phyloP scores from a whole-genome alignment of 2,113 vertebrate genomes.

The Agelaius phoeniceus region DNA sequence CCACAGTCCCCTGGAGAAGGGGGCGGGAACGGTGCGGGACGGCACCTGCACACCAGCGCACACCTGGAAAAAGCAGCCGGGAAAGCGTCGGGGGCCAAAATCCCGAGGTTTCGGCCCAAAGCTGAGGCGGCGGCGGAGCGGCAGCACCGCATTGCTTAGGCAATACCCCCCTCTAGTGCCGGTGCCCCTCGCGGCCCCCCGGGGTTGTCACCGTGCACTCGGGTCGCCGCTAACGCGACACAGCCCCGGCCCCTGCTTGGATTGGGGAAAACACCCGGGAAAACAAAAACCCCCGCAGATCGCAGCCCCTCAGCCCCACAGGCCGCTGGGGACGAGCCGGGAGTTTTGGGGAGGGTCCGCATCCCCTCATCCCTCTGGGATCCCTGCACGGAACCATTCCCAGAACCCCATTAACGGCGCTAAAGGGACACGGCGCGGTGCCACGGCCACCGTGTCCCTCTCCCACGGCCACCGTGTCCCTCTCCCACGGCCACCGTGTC shows the following conservation, averaged over 20 bases:
- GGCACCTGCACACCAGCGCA: not conserved
- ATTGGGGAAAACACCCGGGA: fast-evolving
- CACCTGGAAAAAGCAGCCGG: not conserved
- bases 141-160: constrained; percentile 9
- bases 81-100: not conserved
- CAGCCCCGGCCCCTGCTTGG: fast-evolving
- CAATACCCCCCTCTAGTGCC: constrained; percentile 58
- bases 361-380: not conserved
- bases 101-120: not conserved
- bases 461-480: not conserved
- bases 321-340: fast-evolving
- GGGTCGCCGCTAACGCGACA: not conserved
- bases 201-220: not conserved
- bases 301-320: not conserved
- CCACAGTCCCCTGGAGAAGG: not conserved
- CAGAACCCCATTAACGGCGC: fast-evolving
- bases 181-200: not conserved
- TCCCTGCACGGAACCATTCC: not conserved
- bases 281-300: no score
- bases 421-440: fast-evolving
- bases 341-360: not conserved
- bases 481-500: not conserved
- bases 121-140: not conserved
- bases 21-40: not conserved
- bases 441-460: not conserved